phyloP scores from a whole-genome alignment of 2,888 invertebrate genomes.

The Didymodactylos carnosus region DNA sequence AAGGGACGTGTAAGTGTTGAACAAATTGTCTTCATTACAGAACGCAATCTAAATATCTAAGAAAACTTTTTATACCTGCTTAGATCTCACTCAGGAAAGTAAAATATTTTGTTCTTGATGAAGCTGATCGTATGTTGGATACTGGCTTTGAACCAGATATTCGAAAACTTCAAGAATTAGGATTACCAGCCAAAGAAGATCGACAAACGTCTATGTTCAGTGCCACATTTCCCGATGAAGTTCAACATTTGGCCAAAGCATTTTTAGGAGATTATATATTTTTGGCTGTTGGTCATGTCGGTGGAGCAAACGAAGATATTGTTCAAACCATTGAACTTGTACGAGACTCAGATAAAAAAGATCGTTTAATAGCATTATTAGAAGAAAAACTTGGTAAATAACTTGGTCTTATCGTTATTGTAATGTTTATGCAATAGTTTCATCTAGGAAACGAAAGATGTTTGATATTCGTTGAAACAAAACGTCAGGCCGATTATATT shows the following conservation, averaged over 20 bases:
- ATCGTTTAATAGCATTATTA: slow-evolving; percentile 51
- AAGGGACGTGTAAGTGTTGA: neutral
- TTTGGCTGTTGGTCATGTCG: slow-evolving; percentile 69
- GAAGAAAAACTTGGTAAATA: slow-evolving; percentile 23
- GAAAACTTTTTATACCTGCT: too few relatives aligned
- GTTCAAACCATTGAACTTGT: slow-evolving; percentile 46
- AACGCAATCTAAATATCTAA: neutral
- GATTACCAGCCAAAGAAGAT: slow-evolving; percentile 27
- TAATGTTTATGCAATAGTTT: slow-evolving; percentile 4
- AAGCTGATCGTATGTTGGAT: slow-evolving; percentile 44
- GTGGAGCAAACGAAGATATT: slow-evolving; percentile 75
- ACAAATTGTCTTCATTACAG: too few relatives aligned
- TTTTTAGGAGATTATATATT: slow-evolving; percentile 64
- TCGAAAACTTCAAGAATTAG: slow-evolving; percentile 19
- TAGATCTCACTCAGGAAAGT: slow-evolving; percentile 10
- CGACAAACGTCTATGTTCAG: slow-evolving; percentile 51
- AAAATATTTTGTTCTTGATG: slow-evolving; percentile 14
- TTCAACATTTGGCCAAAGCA: slow-evolving; percentile 57
- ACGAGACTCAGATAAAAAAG: slow-evolving; percentile 51
- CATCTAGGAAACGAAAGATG: slow-evolving; percentile 15
- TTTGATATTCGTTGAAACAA: slow-evolving; percentile 67
- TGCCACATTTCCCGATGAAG: slow-evolving; percentile 51
- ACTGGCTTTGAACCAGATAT: slow-evolving; percentile 45
- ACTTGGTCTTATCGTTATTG: slow-evolving; percentile 25
- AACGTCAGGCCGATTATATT: slow-evolving; percentile 69